These are phyloP conservation scores for Amniataba percoides DNA, from an alignment of 2,797 vertebrate genomes.

Conservation along the genomic window DNA sequence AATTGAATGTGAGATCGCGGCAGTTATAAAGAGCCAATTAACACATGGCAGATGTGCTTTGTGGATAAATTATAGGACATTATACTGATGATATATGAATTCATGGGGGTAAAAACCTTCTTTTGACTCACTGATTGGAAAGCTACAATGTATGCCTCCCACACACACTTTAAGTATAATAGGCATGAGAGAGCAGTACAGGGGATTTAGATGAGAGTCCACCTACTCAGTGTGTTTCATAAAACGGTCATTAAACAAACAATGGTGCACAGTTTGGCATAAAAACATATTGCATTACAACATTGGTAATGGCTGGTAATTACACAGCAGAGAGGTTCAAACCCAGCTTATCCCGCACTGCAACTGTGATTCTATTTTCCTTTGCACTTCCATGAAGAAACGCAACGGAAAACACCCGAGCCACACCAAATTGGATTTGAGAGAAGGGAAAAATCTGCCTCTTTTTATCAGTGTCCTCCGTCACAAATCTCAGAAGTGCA, in stretches of 20 bases:
- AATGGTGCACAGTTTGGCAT: slow-evolving; percentile 51
- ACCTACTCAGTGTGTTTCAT: slow-evolving; percentile 61
- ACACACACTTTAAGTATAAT: slow-evolving; percentile 62
- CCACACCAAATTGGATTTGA: slow-evolving; percentile 54
- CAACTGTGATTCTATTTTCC: slow-evolving; percentile 13
- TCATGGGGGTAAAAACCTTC: slow-evolving; percentile 63
- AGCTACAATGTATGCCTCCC: slow-evolving; percentile 60
- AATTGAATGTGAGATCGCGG: slow-evolving; percentile 67
- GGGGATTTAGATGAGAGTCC: slow-evolving; percentile 53
- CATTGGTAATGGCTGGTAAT: slow-evolving; percentile 41
- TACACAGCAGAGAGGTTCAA: slow-evolving; percentile 36
- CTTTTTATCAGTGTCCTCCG: slow-evolving; percentile 64
- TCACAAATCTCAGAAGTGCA: slow-evolving; percentile 60
- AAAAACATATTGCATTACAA: slow-evolving; percentile 34
- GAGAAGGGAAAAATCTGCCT: slow-evolving; percentile 47
- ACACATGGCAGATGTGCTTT: slow-evolving; percentile 65
- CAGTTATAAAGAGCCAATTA: slow-evolving; percentile 73
- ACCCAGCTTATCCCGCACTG: not conserved
- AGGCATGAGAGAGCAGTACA: slow-evolving; percentile 43
- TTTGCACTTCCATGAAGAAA: slow-evolving; percentile 21
- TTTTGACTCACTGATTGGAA: slow-evolving; percentile 63
- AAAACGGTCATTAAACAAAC: slow-evolving; percentile 65
- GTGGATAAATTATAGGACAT: slow-evolving; percentile 68
- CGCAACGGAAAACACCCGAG: slow-evolving; percentile 29
- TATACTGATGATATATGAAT: slow-evolving; percentile 71